Conservation (phyloP, 2,113 vertebrate genomes). For the Ellobius talpinus region DNA sequence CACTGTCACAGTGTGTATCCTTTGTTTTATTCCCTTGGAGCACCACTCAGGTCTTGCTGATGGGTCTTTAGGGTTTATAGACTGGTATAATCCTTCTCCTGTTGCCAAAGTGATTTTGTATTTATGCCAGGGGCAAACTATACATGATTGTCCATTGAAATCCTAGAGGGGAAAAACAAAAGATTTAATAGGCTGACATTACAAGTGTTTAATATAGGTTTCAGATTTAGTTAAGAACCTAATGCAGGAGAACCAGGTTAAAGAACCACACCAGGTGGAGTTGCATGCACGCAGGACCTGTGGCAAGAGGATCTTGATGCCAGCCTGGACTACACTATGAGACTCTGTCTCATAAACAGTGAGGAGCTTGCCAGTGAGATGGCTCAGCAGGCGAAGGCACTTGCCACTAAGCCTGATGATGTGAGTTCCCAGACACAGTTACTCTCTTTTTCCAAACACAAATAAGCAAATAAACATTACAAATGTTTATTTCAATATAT, state of each 20-base stretch:
- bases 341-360: background rate
- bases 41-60: constrained; percentile 87
- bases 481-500: background rate
- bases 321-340: background rate
- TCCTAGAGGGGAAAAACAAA: constrained; percentile 86
- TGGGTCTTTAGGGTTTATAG: constrained; percentile 86
- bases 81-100: constrained; percentile 94
- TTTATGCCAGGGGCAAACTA: constrained; percentile 96
- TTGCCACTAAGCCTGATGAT: background rate
- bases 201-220: constrained; percentile 26
- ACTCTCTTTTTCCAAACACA: too few species aligned
- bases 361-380: background rate
- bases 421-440: background rate
- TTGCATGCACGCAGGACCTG: background rate
- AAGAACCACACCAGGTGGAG: background rate
- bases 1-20: constrained; percentile 90
- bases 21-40: constrained; percentile 95
- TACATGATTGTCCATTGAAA: constrained; percentile 90
- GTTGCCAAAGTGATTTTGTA: constrained; percentile 93
- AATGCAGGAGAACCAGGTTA: background rate
- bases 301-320: background rate
- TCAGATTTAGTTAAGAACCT: background rate
- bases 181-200: constrained; percentile 41
- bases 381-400: background rate
- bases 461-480: background rate